A percentile compares a stretch with the other conserved stretches of the same genome.
Evolutionary conservation across 1,140 invertebrate genomes (phyloP).

Genomic region (Aphis gossypii): DNA sequence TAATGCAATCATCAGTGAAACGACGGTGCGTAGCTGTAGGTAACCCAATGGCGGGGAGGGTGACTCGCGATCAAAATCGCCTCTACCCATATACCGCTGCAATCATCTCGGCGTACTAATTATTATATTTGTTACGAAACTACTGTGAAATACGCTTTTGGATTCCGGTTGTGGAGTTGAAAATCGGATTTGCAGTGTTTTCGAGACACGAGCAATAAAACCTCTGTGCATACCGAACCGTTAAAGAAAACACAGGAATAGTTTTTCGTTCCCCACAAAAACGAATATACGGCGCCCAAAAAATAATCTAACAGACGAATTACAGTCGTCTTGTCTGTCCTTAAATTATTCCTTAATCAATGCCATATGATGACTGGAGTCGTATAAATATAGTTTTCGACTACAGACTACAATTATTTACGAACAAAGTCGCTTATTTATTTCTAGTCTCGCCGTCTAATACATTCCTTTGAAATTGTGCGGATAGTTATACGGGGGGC

Average conservation of each 20-base stretch:
- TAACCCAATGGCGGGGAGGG: neutral
- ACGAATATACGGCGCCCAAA: neutral
- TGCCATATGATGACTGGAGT: too few relatives aligned
- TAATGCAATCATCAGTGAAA: constrained; percentile 18
- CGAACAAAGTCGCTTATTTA: neutral
- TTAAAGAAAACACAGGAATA: neutral
- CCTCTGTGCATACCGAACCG: too few relatives aligned
- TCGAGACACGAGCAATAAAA: too few relatives aligned
- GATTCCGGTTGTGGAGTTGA: neutral
- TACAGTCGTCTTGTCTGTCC: neutral
- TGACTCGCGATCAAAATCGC: neutral
- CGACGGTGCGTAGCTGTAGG: neutral
- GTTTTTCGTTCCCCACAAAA: neutral
- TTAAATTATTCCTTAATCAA: neutral
- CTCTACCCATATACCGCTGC: neutral
- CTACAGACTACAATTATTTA: too few relatives aligned
- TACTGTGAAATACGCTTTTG: neutral
- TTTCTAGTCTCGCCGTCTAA: neutral
- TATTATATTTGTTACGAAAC: neutral
- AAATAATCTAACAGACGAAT: neutral
- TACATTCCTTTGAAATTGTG: neutral
- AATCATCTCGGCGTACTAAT: neutral
- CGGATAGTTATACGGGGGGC: neutral
- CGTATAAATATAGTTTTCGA: too few relatives aligned
- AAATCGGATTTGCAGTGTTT: neutral